Evolutionary conservation across 2,113 vertebrate genomes (phyloP).

Genomic region (Oryzias woworae): DNA sequence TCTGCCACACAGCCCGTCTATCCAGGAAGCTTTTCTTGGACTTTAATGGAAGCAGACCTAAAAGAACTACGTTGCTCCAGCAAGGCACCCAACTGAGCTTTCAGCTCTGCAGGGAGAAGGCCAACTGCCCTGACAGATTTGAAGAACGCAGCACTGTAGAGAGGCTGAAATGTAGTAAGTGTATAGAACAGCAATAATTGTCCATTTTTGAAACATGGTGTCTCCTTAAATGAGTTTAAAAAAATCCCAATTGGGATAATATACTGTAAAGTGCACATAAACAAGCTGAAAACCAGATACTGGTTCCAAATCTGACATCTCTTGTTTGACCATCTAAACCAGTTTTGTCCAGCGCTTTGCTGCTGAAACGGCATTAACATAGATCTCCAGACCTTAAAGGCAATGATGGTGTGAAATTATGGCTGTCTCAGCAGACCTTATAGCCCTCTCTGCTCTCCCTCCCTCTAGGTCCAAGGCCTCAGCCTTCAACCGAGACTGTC

Average conservation of each 20-base stretch:
- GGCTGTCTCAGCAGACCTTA: slow-evolving; percentile 65
- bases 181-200: neutral
- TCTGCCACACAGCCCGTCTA: slow-evolving; percentile 15
- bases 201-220: slow-evolving; percentile 6
- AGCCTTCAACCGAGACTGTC: slow-evolving; percentile 61
- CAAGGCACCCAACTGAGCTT: slow-evolving; percentile 27
- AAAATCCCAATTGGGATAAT: neutral
- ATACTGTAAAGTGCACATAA: slow-evolving; percentile 1
- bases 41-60: slow-evolving; percentile 17
- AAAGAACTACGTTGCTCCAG: slow-evolving; percentile 25
- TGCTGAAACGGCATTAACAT: slow-evolving; percentile 72
- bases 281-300: slow-evolving; percentile 11
- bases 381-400: slow-evolving; percentile 64
- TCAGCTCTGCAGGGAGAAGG: slow-evolving; percentile 13
- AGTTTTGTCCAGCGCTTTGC: slow-evolving; percentile 60
- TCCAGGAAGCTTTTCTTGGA: slow-evolving; percentile 33
- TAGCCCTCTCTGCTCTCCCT: slow-evolving; percentile 55
- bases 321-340: slow-evolving; percentile 58
- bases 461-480: slow-evolving; percentile 69
- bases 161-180: slow-evolving; percentile 21
- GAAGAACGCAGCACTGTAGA: slow-evolving; percentile 22
- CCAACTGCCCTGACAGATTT: slow-evolving; percentile 32
- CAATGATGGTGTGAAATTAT: slow-evolving; percentile 78
- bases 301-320: slow-evolving; percentile 20
- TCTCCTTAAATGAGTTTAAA: neutral